Conservation (phyloP, 2,113 vertebrate species). For the Canis aureus region DNA sequence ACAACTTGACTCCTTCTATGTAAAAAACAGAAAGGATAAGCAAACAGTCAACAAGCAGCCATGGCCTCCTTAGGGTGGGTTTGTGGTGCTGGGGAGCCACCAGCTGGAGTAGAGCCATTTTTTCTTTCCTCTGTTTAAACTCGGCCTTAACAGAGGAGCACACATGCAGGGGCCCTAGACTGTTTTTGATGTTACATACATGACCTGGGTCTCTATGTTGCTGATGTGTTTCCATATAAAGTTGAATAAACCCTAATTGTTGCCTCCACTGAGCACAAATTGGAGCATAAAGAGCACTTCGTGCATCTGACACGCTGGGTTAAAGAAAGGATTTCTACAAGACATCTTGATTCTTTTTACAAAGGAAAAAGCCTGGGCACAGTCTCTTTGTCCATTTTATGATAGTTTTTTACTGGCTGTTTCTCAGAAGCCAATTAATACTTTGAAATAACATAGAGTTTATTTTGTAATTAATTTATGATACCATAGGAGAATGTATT, state of each 20-base stretch:
- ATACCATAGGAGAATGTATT: not conserved
- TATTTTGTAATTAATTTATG: conserved; percentile 39
- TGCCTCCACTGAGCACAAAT: not conserved
- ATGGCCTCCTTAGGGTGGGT: not conserved
- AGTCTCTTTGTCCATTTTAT: not conserved
- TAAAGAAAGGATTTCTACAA: conserved; percentile 50
- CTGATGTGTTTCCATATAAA: not conserved
- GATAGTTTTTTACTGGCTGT: not conserved
- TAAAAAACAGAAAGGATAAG: not conserved
- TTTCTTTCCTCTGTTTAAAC: not conserved
- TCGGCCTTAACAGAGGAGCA: not conserved
- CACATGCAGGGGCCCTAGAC: not conserved
- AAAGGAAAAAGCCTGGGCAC: not conserved
- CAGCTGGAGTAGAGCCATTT: not conserved
- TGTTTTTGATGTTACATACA: not conserved
- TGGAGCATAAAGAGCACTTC: not conserved
- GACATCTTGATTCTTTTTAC: not conserved
- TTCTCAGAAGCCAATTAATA: conserved; percentile 32
- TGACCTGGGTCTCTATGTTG: not conserved
- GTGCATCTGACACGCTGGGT: not conserved
- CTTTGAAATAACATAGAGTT: conserved; percentile 33
- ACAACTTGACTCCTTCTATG: not conserved
- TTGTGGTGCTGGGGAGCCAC: not conserved
- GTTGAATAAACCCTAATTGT: conserved; percentile 24
- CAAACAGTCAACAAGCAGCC: not conserved